Base-by-base conservation (phyloP, 2,113 vertebrate species). In the Hippocampus guttulatus region DNA sequence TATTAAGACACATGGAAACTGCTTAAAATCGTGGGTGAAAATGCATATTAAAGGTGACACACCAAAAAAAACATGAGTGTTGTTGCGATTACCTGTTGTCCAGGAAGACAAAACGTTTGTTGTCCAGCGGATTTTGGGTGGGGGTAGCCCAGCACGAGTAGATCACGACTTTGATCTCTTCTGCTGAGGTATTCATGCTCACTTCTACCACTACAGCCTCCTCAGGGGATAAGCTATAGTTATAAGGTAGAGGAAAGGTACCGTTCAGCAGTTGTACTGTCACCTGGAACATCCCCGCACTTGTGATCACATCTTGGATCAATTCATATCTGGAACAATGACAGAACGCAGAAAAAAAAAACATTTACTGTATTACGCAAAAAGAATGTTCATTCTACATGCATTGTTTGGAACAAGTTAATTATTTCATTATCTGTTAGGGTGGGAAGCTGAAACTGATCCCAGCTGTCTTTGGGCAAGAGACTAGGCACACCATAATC, bases 131-230 rank as follows among this genome's bases (percentile, higher is more conserved):
- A 27, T 92, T 87, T 14, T 67, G 90, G 52, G 89, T 92, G 1
- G 94, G 91, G 0, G 96, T 96, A 1, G 92, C 94, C 96, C 96
- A 98, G 90, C 95, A 98, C 71, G 91, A 92, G 2, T 87, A 90
- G 73, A 96, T 91, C 60, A 97, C 84, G 43, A 95, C 90, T 83
- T 92, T 96, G 67, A 95, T 92, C 41, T 91, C 85, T 38, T 88
- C 86, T 4, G 91, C 86, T 30, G 89, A 88, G 15, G 83, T 87
- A 70, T 92, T 93, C 43, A 97, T 90, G 65, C 88, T 90, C 81
- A 96, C 94, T 68, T 95, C 85, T 5, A 98, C 86, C 69, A 93
- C 88, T 73, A 98, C 65, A 0, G 93, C 88, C 0, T 97, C 94
- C 0, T 88, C 89, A 21, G 89, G 84, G 3, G 94, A 92, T 70